Base-by-base conservation (phyloP, 2,113 vertebrate genomes). In the Melanotaenia duboulayi region DNA sequence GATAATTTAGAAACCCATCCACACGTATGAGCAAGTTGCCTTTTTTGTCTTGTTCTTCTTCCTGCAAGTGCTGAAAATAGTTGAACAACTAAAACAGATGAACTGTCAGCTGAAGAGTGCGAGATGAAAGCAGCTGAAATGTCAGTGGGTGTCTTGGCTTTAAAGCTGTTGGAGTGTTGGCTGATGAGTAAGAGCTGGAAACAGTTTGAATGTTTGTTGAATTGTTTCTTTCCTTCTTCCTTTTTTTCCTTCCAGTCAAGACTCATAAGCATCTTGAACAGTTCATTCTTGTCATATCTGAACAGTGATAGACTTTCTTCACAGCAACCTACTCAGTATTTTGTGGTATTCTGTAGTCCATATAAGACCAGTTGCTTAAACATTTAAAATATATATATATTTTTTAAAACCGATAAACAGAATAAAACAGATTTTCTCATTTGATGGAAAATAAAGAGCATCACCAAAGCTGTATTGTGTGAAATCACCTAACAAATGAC, bases 231-330 rank as follows among this genome's bases (percentile, higher is more conserved):
- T 4, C 37, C 22, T 9, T 35, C 7, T 35, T 9, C 8, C 32
- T 7, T 1, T 7, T 35, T 35, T 35, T 35, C 28, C 4, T 9
- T 35, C 32, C 8, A 35, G 4, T 35, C 5, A 35, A 35, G 32
- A 35, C 32, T 35, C 32, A 35, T 35, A 35, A 35, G 32, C 32
- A 9, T 35, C 32, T 35, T 42, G 40, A 42, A 42, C 5, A 0
- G 20, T 50, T 64, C 22, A 23, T 50, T 64, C 22, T 50, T 64
- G 16, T 23, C 2, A 50, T 64, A 16, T 64, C 44, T 64, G 61
- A 28, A 16, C 14, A 64, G 25, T 22, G 28, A 50, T 8, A 1
- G 32, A 22, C 44, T 46, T 64, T 16, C 32, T 11, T 19, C 28
- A 9, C 28, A 58, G 32, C n/a, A 14, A n/a, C 32, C 11, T 4